Base-by-base conservation (phyloP, 2,797 vertebrate species). In the Microcaecilia unicolor region DNA sequence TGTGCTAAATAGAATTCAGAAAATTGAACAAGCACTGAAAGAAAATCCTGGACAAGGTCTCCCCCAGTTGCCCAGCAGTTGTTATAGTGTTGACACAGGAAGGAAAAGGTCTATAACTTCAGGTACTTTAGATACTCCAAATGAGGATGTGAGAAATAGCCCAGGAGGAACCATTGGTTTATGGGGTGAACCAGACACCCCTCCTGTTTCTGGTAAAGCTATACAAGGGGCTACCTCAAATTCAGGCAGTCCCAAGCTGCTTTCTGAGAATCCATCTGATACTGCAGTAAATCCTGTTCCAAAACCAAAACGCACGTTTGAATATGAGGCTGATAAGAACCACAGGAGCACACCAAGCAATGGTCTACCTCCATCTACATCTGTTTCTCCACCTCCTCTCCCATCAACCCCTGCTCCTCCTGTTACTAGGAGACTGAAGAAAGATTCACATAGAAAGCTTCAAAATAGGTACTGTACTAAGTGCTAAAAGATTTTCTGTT, bases 301-400 rank as follows among this genome's bases (percentile, higher is more conserved):
- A 21, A 99, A 99, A 71, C 96, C 96, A 39, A 97, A 92, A 77
- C 92, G 96, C 80, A 99, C 96, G 83, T 99, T 99, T 67, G 93
- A 97, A 68, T 99, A 99, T 3, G 93, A 98, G 42, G 90, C 90
- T 52, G 95, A 98, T 66, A 87, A 78, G 55, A 88, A 70, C 55
- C 87, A 90, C 60, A 89, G 82, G 64, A 78, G 52, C 44, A 72
- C 71, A 54, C 67, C 90, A 6, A 82, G 76, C 60, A 96, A 95
- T 76, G 92, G 93, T 79, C 83, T 96, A 87, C 87, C 87, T 86
- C 82, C 78, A 44, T 78, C 83, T 29, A 58, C 65, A 11, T 58
- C 80, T 46, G 85, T 91, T 72, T 87, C 88, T 57, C 89, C 92
- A 18, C 91, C 91, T 1, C 91, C 92, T 8, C 78, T 94, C 33